Percentiles rank a stretch among this genome's conserved stretches.
phyloP scores from a whole-genome alignment of 1,140 invertebrate genomes.

The Pentalonia nigronervosa region DNA sequence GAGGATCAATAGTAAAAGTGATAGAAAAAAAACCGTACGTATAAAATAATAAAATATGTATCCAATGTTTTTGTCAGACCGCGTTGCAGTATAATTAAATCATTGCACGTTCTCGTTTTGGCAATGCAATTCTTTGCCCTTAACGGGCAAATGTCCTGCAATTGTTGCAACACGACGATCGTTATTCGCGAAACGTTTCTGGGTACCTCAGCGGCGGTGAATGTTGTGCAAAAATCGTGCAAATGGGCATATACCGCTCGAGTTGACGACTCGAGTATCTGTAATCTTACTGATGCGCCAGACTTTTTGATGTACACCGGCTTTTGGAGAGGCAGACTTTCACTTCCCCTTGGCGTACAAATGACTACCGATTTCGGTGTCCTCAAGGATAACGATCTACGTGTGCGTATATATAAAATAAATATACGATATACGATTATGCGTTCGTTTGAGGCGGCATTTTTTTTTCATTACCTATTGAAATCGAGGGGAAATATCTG shows the following conservation, averaged over 20 bases:
- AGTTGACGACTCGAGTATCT: neutral
- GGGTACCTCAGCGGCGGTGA: neutral
- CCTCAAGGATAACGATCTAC: neutral
- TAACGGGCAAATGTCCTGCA: neutral
- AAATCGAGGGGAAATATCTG: neutral
- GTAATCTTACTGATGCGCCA: too few relatives aligned
- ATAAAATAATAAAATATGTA: neutral
- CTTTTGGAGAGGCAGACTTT: slow-evolving; percentile 22
- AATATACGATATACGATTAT: too few relatives aligned
- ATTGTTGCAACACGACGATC: neutral
- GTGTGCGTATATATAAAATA: neutral
- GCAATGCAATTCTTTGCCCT: neutral
- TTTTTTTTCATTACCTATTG: neutral
- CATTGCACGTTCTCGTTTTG: slow-evolving; percentile 7
- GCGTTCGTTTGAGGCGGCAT: neutral
- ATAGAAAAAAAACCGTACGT: neutral
- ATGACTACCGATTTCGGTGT: neutral
- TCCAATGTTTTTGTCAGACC: neutral
- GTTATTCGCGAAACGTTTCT: neutral
- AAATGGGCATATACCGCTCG: neutral
- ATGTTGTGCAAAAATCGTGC: slow-evolving; percentile 1
- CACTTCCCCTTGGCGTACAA: neutral
- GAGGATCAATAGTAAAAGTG: neutral
- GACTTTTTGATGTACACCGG: neutral
- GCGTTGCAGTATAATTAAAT: neutral